Evolutionary conservation across 92 coral and sea anemone genomes (phyloP).

Genomic region (Blastomussa wellsi): DNA sequence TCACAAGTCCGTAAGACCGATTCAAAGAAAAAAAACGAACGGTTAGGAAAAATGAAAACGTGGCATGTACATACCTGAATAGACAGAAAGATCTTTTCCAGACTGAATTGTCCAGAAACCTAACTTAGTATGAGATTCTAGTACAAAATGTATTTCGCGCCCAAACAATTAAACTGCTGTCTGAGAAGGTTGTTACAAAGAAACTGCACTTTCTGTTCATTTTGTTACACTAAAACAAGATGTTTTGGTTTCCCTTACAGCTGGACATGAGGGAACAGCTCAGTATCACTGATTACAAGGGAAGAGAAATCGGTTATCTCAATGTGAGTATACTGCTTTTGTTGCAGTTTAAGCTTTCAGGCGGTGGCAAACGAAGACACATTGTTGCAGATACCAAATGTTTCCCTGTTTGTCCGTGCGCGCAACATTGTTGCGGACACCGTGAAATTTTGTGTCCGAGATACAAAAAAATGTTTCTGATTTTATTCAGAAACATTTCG

Average conservation of each 20-base stretch:
- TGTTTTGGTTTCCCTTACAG: conserved; percentile 38
- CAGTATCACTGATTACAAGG: conserved; percentile 84
- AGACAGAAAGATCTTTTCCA: not conserved
- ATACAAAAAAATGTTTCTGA: too few species aligned
- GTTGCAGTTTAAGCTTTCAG: not conserved
- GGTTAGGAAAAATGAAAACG: too few species aligned
- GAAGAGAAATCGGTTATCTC: conserved; percentile 81
- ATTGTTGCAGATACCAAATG: too few species aligned
- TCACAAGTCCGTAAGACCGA: too few species aligned
- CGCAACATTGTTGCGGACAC: too few species aligned
- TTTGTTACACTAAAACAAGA: not conserved
- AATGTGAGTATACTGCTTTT: conserved; percentile 66
- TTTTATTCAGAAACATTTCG: too few species aligned
- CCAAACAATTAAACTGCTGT: not conserved
- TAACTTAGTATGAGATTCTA: not conserved
- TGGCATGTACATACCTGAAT: not conserved
- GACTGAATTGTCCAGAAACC: not conserved
- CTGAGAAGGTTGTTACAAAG: not conserved
- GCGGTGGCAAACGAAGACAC: too few species aligned
- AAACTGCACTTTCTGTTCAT: not conserved
- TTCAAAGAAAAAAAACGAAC: too few species aligned
- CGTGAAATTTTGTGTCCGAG: too few species aligned
- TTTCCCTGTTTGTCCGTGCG: too few species aligned
- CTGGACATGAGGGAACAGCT: conserved; percentile 96
- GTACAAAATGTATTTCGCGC: too few species aligned